Evolutionary conservation across 2,888 invertebrate genomes (phyloP).

Genomic region (Anticlea derivata): DNA sequence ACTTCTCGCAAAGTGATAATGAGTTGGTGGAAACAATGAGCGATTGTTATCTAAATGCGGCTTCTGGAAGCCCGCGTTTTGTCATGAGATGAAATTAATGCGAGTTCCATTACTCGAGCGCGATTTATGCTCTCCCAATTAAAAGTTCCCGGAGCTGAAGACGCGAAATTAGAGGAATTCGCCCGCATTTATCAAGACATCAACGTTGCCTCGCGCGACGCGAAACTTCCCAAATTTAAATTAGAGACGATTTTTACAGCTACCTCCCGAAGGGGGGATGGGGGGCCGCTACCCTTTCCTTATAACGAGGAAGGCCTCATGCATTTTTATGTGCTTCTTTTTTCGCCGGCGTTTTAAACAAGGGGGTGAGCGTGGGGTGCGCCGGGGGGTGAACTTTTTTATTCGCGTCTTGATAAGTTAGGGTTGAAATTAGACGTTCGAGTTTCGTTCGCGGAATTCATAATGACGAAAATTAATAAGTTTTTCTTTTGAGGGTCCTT

Average conservation of each 20-base stretch:
- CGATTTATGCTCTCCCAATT: slow-evolving; percentile 81
- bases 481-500: slow-evolving; percentile 79
- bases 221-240: slow-evolving; percentile 84
- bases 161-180: slow-evolving; percentile 81
- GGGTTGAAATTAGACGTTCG: slow-evolving; percentile 85
- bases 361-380: slow-evolving; percentile 81
- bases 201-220: slow-evolving; percentile 78
- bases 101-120: slow-evolving; percentile 65
- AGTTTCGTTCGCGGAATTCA: slow-evolving; percentile 84
- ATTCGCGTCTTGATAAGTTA: slow-evolving; percentile 85
- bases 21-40: slow-evolving; percentile 66
- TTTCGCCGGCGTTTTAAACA: slow-evolving; percentile 85
- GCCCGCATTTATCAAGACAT: slow-evolving; percentile 83
- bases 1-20: slow-evolving; percentile 16
- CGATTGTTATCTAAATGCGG: slow-evolving; percentile 75
- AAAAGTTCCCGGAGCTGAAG: slow-evolving; percentile 78
- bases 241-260: slow-evolving; percentile 85
- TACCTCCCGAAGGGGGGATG: slow-evolving; percentile 68
- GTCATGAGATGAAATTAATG: slow-evolving; percentile 77
- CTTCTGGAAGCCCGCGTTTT: slow-evolving; percentile 64
- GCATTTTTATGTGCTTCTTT: slow-evolving; percentile 85
- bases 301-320: slow-evolving; percentile 85
- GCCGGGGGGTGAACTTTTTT: slow-evolving; percentile 81
- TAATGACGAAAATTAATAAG: slow-evolving; percentile 84
- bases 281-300: slow-evolving; percentile 82